These are phyloP conservation scores for Hycleus cichorii DNA, from an alignment of 1,140 invertebrate species.

Conservation along the genomic window DNA sequence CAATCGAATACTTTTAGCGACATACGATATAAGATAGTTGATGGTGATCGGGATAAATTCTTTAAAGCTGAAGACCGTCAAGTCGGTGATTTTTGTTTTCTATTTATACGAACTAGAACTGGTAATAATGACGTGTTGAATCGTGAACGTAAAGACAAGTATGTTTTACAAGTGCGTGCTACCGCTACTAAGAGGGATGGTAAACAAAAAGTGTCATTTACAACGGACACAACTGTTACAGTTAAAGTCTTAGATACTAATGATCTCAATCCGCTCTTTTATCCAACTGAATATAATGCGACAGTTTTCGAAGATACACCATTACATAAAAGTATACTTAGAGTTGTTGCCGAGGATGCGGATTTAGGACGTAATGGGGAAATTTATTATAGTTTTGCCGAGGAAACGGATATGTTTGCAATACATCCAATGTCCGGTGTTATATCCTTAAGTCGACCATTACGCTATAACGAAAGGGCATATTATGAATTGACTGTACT, in stretches of 20 bases:
- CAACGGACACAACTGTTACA: slow-evolving; percentile 66
- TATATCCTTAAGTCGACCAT: slow-evolving; percentile 72
- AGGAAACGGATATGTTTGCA: slow-evolving; percentile 76
- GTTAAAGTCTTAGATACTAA: slow-evolving; percentile 84
- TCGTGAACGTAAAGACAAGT: slow-evolving; percentile 79
- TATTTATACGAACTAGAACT: slow-evolving; percentile 78
- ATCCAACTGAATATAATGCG: slow-evolving; percentile 76
- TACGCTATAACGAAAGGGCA: slow-evolving; percentile 61
- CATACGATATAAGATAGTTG: slow-evolving; percentile 74
- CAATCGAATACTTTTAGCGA: slow-evolving; percentile 42
- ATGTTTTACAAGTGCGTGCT: slow-evolving; percentile 74
- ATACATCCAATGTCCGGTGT: slow-evolving; percentile 88
- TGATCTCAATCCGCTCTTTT: slow-evolving; percentile 88
- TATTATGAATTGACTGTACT: slow-evolving; percentile 70
- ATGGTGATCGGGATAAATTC: slow-evolving; percentile 79
- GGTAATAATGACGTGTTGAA: slow-evolving; percentile 80
- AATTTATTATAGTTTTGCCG: slow-evolving; percentile 90
- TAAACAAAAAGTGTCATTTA: slow-evolving; percentile 49
- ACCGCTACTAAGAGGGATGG: slow-evolving; percentile 54
- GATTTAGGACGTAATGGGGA: slow-evolving; percentile 91
- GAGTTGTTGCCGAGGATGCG: slow-evolving; percentile 83
- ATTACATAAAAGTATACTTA: slow-evolving; percentile 67
- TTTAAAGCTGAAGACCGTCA: slow-evolving; percentile 84
- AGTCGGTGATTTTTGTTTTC: slow-evolving; percentile 90
- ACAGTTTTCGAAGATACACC: slow-evolving; percentile 85